Base-by-base conservation (phyloP, 2,797 vertebrate genomes). In the Harpagifer antarcticus region DNA sequence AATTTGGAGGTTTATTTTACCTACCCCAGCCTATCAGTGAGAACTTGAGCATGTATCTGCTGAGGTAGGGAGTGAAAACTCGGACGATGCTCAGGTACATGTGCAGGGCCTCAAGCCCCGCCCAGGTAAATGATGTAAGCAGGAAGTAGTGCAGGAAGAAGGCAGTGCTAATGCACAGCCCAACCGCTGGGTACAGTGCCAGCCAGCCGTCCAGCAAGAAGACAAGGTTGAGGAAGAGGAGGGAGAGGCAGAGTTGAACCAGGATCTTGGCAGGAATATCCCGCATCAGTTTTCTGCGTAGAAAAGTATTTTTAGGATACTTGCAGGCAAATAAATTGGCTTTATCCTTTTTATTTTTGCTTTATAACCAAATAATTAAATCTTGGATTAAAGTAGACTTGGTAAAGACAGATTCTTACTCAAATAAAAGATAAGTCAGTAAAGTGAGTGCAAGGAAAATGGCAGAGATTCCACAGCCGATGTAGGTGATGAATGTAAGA, bases 181-280 rank as follows among this genome's bases (percentile, higher is more conserved):
- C 94, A 0, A 77, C 61, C 0, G 79, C 50, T 0, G 89, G 78
- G 85, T 95, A 96, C 3, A 95, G 83, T 0, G 97, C 96, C 77
- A 99, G 94, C 98, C 98, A 99, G 0, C 97, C 94, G 68, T 99
- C 95, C 69, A 99, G 60, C 54, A 99, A 92, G 79, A 98, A 99
- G 42, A 94, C 90, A 74, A 99, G 83, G 86, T 99, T 98, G 45
- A 99, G 95, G 11, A 98, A 65, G 65, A 99, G 94, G 55, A 99
- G 92, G 0, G 96, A 96, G 20, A 94, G 63, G 85, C 97, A 98
- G 42, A 99, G 94, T 76, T 99, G 97, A 67, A 99, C 96, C 66
- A 99, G 95, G 86, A 99, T 99, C 95, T 99, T 99, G 59, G 98
- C 96, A 1, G 98, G 98, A 70, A 98, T 97, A 83, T 99, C 98